A percentile compares a stretch with the other conserved stretches of the same genome.
Evolutionary conservation across 2,888 invertebrate genomes (phyloP).

Genomic region (Lithophane socia): DNA sequence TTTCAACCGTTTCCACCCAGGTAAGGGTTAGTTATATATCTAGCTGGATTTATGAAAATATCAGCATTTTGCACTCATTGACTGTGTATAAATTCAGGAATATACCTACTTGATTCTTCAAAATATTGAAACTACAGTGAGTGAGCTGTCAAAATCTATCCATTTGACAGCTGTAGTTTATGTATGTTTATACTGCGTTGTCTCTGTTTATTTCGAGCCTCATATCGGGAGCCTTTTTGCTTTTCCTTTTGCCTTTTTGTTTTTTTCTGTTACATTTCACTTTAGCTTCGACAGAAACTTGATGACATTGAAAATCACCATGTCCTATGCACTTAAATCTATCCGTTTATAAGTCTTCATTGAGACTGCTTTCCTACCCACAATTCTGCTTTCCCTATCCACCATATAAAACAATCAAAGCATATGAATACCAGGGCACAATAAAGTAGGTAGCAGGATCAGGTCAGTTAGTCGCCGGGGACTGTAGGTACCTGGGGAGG

Average conservation of each 20-base stretch:
- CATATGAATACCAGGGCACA: slow-evolving; percentile 67
- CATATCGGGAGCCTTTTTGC: not conserved
- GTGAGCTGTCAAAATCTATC: not conserved
- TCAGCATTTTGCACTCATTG: not conserved
- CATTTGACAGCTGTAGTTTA: not conserved
- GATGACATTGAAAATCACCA: not conserved
- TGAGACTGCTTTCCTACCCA: not conserved
- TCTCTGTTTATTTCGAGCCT: not conserved
- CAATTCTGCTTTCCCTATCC: not conserved
- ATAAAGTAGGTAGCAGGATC: slow-evolving; percentile 29
- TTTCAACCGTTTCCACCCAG: not conserved
- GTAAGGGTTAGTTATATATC: not conserved
- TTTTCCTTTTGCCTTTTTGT: no score
- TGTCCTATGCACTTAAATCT: not conserved
- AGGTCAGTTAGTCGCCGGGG: slow-evolving; percentile 63
- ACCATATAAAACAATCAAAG: slow-evolving; percentile 55
- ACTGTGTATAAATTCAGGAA: not conserved
- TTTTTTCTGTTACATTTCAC: not conserved
- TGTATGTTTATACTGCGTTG: not conserved
- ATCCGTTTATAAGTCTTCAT: not conserved
- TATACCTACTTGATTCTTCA: not conserved
- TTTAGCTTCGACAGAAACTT: not conserved
- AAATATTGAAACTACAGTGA: not conserved
- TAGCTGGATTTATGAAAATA: not conserved
- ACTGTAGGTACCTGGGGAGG: slow-evolving; percentile 92